phyloP scores from a whole-genome alignment of 2,888 invertebrate species.

The Criorhina ranunculi region DNA sequence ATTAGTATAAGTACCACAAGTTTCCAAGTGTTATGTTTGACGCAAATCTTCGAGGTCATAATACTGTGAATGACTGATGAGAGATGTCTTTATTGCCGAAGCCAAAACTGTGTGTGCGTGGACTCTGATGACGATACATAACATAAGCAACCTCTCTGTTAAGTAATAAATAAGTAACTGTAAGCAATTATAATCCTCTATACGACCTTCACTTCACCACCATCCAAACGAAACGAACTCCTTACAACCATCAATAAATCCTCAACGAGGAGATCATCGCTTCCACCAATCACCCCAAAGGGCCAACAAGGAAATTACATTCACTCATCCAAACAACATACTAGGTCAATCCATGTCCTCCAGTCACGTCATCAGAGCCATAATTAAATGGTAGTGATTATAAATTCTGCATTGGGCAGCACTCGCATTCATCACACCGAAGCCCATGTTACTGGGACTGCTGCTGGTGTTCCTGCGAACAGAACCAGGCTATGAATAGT shows the following conservation, averaged over 20 bases:
- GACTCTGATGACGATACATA: too few species aligned
- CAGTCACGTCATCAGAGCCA: constrained; percentile 65
- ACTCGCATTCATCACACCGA: constrained; percentile 60
- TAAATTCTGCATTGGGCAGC: constrained; percentile 72
- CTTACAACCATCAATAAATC: constrained; percentile 61
- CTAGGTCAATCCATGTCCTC: constrained; percentile 70
- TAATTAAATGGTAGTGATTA: constrained; percentile 73
- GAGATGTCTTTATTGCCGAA: too few species aligned
- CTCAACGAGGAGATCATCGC: constrained; percentile 58
- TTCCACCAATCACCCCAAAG: constrained; percentile 63
- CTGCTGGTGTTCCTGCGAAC: constrained; percentile 9
- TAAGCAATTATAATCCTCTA: constrained; percentile 32
- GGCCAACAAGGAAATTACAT: constrained; percentile 48
- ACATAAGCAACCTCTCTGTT: constrained; percentile 27
- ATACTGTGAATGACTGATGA: too few species aligned
- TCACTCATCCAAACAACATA: constrained; percentile 39
- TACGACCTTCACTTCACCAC: constrained; percentile 30
- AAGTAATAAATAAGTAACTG: constrained; percentile 50
- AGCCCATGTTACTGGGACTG: constrained; percentile 8
- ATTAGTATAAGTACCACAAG: too few species aligned
- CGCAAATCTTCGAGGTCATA: too few species aligned
- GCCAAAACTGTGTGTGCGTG: too few species aligned
- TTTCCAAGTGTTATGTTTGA: too few species aligned
- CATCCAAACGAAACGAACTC: constrained; percentile 9
- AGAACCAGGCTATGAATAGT: constrained; percentile 34